Base-by-base conservation (phyloP, 2,113 vertebrate genomes). In the Cairina moschata region DNA sequence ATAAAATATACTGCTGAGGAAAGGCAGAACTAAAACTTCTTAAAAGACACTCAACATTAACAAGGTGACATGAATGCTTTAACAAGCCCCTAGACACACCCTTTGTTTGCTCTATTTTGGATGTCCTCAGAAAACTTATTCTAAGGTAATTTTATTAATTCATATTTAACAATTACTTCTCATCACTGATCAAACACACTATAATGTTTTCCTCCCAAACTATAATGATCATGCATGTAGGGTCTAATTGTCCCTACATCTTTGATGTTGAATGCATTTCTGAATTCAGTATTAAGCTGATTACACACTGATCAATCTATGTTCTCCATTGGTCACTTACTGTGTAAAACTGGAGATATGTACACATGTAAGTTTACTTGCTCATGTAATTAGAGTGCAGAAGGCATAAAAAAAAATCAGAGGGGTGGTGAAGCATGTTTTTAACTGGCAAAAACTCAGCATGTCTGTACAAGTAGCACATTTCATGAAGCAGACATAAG, bases 401-500 rank as follows among this genome's bases (percentile, higher is more conserved):
- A 83, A 83, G 12, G 75, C 58, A 69, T 2, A 7, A 38, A 23
- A 62, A 88, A 63, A 90, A 58, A 56, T 55, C 34, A 66, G 31
- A 75, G 32, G 80, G 17, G 36, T 77, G 55, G 36, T 44, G 32
- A 91, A 95, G 55, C 38, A 56, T 77, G 65, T 59, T 96, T 96
- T 90, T 89, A 93, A 80, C 46, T 3, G 10, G 31, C 54, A 86
- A 94, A 92, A 94, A 26, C 42, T 62, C 60, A 48, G 46, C 91
- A 13, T 93, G 95, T 91, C 95, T 83, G 75, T 83, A 93, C 91
- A 96, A 86, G 95, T 14, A 92, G 68, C 15, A 67, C 46, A 71
- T 85, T 95, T 95, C 55, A 71, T 11, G 32, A 71, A 85, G 82
- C 79, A 94, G 75, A 74, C 60, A 81, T 63, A 80, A 77, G 67